These are phyloP conservation scores for Anthopleura xanthogrammica DNA, from an alignment of 92 coral and sea anemone genomes.

Conservation along the genomic window DNA sequence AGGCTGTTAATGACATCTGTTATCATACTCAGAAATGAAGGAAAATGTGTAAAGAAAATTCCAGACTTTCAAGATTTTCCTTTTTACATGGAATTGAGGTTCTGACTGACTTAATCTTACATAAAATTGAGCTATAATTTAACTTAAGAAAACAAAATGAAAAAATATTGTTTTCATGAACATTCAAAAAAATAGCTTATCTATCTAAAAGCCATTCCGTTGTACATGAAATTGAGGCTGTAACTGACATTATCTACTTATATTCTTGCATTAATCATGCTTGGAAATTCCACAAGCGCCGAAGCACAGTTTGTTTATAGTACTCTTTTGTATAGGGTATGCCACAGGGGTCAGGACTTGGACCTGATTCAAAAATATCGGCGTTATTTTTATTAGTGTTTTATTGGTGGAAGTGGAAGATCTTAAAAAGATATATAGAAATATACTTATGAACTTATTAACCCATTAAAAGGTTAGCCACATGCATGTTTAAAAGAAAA, in stretches of 20 bases:
- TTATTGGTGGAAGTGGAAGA: background rate
- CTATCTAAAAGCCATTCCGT: background rate
- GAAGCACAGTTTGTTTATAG: background rate
- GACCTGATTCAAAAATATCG: background rate
- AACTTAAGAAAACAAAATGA: background rate
- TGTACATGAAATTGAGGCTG: conserved; percentile 5
- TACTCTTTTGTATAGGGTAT: background rate
- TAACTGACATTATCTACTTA: background rate
- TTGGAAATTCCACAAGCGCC: background rate
- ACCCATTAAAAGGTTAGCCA: conserved; percentile 5
- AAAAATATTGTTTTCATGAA: too few species aligned
- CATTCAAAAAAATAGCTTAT: too few species aligned
- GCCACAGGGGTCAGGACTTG: background rate
- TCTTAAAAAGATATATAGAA: conserved; percentile 1
- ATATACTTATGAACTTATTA: background rate
- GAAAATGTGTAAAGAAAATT: too few species aligned
- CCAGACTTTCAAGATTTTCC: too few species aligned
- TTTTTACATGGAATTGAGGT: background rate
- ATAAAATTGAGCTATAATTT: background rate
- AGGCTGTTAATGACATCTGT: background rate
- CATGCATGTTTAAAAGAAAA: background rate
- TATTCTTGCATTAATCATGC: background rate
- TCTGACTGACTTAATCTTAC: background rate
- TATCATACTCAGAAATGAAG: too few species aligned
- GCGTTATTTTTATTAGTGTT: background rate